Evolutionary conservation across 2,113 vertebrate species (phyloP), one percentile per base, ranked within the genome.

Genomic region (Hipposideros armiger): DNA sequence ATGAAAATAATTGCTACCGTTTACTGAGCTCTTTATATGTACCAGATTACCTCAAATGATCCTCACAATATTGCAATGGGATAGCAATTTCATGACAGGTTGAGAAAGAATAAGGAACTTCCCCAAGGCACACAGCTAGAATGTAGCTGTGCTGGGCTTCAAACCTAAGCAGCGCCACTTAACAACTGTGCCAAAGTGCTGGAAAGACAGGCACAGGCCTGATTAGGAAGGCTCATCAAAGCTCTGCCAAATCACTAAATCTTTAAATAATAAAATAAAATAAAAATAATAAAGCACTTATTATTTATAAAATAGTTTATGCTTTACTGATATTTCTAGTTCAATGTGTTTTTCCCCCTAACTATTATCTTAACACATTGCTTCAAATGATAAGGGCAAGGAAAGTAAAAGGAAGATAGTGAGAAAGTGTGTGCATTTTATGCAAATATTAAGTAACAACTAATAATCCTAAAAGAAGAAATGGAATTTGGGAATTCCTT

Each of bases 381-480:
- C 60, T 22, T 93, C 86, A 96, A 84, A 84, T 52, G 70, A 67
- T 73, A 88, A 94, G 7, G 24, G 4, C 32, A 95, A 93, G 72
- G 91, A 95, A 88, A 91, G 15, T 73, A 64, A 87, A 89, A 86
- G 45, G 30, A 91, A 87, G 47, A 89, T 52, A 17, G 14, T 74
- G 11, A 91, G 15, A 91, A 91, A 88, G 36, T 8, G 0, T 36
- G 1, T 66, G 1, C 20, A 77, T 89, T 70, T 95, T 77, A 92
- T 11, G 9, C 1, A 96, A 89, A 97, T 95, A 66, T 20, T 94
- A 56, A 85, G 47, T 70, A 94, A 74, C 47, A 95, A 91, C 1
- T 50, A 30, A 86, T 45, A 89, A 86, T 62, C 32, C 26, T 20
- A 58, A 88, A 81, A 87, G 30, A 87, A 77, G 5, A 70, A 64